A percentile compares a stretch with the other conserved stretches of the same genome.
phyloP scores from a whole-genome alignment of 1,140 invertebrate genomes.

The Pogonomyrmex barbatus region DNA sequence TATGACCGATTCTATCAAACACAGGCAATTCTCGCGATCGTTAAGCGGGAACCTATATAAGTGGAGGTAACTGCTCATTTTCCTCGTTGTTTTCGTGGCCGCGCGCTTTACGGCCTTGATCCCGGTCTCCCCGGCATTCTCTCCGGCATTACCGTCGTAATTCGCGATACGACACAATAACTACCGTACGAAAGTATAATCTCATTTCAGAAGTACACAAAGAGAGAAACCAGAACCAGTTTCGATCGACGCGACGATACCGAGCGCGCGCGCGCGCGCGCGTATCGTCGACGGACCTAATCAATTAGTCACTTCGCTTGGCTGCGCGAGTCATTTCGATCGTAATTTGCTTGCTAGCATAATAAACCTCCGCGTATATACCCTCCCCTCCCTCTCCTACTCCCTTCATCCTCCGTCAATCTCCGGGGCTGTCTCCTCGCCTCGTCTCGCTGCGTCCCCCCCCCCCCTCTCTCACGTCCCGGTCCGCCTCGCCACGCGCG shows the following conservation, averaged over 20 bases:
- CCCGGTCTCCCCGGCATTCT: not conserved
- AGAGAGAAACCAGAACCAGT: constrained; percentile 63
- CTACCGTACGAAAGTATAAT: constrained; percentile 62
- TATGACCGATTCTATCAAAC: constrained; percentile 26
- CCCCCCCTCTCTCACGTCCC: not conserved
- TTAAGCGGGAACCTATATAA: not conserved
- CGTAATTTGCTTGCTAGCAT: constrained; percentile 80
- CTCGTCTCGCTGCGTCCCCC: constrained; percentile 9
- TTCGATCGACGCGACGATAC: constrained; percentile 50
- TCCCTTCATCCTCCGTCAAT: constrained; percentile 42
- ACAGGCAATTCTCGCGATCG: constrained; percentile 24
- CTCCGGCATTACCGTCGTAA: constrained; percentile 55
- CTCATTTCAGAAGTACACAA: constrained; percentile 66
- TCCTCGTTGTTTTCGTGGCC: constrained; percentile 43
- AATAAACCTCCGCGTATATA: constrained; percentile 75
- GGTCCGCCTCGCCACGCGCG: not conserved
- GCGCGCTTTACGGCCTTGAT: constrained; percentile 39
- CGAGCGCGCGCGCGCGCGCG: constrained; percentile 25
- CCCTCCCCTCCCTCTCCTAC: not conserved
- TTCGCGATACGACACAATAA: constrained; percentile 62
- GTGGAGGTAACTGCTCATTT: constrained; percentile 30
- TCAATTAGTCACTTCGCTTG: constrained; percentile 80
- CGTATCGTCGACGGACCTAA: constrained; percentile 57
- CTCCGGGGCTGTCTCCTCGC: constrained; percentile 30
- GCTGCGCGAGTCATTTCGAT: constrained; percentile 75